Percentiles rank a stretch among this genome's conserved stretches.
Evolutionary conservation across 2,888 invertebrate genomes (phyloP).

Genomic region (Drosophila monieri): DNA sequence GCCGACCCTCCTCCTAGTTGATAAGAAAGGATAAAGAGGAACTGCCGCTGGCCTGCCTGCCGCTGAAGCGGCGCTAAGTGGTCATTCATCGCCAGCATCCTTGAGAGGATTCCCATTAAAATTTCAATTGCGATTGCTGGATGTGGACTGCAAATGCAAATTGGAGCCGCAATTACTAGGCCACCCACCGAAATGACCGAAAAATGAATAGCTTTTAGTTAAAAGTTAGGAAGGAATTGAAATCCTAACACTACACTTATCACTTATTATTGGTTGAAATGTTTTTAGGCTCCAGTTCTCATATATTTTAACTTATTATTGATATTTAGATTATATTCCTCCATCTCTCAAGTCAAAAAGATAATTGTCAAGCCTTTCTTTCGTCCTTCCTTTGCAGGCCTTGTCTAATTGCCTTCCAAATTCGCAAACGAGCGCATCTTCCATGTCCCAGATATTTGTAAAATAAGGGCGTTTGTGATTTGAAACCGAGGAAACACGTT

Average conservation of each 20-base stretch:
- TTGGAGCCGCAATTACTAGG: neutral
- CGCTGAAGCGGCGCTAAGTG: conserved; percentile 16
- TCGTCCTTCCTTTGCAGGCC: conserved; percentile 78
- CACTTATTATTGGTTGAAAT: no score
- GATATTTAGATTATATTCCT: no score
- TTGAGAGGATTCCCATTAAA: conserved; percentile 11
- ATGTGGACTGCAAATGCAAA: neutral
- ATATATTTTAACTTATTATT: no score
- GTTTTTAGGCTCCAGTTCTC: no score
- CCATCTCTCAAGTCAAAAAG: no score
- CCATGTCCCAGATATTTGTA: conserved; percentile 81
- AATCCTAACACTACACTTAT: no score
- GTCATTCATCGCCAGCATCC: conserved; percentile 38
- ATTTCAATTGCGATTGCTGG: conserved; percentile 11
- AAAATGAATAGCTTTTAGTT: neutral
- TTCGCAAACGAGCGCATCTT: conserved; percentile 79
- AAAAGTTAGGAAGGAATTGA: no score
- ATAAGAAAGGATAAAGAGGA: conserved; percentile 20
- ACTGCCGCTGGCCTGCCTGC: conserved; percentile 1
- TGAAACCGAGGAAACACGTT: conserved; percentile 57
- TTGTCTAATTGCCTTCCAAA: conserved; percentile 84
- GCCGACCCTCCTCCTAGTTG: neutral
- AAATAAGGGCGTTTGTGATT: conserved; percentile 82
- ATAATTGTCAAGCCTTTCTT: no score
- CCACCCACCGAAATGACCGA: neutral